Conservation (phyloP, 2,113 vertebrate species). For the Montifringilla adamsi region DNA sequence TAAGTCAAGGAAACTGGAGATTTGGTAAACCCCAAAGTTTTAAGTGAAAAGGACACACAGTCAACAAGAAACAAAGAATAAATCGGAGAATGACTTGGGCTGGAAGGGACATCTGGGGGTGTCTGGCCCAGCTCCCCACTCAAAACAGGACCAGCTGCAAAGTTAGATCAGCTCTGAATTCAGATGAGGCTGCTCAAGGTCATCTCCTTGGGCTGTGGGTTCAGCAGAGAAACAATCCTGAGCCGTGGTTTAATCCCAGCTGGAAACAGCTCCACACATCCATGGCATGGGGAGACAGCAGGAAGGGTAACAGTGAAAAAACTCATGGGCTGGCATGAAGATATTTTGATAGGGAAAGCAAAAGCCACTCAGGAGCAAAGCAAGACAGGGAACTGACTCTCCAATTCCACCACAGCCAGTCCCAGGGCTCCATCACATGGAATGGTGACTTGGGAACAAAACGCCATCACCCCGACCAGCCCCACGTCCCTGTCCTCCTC, state of each 20-base stretch:
- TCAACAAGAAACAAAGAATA: background rate
- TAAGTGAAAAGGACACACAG: background rate
- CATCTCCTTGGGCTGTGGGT: background rate
- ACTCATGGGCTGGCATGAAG: background rate
- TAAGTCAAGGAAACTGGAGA: background rate
- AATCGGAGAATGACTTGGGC: background rate
- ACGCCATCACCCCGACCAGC: fast-evolving
- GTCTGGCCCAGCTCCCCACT: background rate
- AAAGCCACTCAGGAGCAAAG: background rate
- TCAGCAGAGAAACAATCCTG: background rate
- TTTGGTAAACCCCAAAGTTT: background rate
- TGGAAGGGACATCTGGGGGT: background rate
- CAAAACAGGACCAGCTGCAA: background rate
- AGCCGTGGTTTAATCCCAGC: background rate
- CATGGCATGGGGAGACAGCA: background rate
- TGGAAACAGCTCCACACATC: background rate
- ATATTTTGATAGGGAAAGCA: background rate
- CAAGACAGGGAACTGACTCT: background rate
- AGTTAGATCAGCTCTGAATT: background rate
- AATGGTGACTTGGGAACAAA: background rate
- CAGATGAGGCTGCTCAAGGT: background rate
- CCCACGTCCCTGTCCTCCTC: background rate
- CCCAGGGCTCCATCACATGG: background rate
- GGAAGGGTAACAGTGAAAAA: background rate
- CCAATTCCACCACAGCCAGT: background rate